Base-by-base conservation (phyloP, 2,888 invertebrate species). In the Cancer borealis region DNA sequence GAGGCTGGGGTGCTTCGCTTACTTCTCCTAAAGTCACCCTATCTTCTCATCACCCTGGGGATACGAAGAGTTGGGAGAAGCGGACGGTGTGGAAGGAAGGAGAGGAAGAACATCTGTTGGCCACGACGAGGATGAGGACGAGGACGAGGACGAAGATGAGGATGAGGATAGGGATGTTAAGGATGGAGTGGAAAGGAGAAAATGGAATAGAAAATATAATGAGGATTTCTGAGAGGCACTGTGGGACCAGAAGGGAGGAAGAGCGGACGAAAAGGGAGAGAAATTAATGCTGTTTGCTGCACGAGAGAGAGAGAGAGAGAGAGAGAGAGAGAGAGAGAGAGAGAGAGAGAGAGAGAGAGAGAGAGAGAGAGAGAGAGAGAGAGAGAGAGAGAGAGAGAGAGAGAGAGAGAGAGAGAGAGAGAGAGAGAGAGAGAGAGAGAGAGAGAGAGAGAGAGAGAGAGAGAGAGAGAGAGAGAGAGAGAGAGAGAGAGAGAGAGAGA, bases 251-350 rank as follows among this genome's bases (percentile, higher is more conserved):
- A 30, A 26, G 12, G 79, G 79, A 79, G 30, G 79, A 26, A 1
- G 30, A 6, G 5, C 6, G 79, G 79, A 79, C 79, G 79, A 30
- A 79, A 79, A 30, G 79, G 79, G 79, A 79, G 79, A 30, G 30
- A 30, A 79, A 66, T 66, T n/a, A 66, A 66, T n/a, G 66, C 66
- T 66, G 66, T 66, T 66, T 66, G 66, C 21, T 5, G 21, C 21
- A 5, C 5, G 3, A 21, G n/a, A 66, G 66, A 66, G 66, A 66
- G 66, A 21, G n/a, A 26, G 30, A 30, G 30, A 66, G 66, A 66
- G 66, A 66, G 66, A 66, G 66, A 66, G 66, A 66, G 66, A 66
- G n/a, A 66, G 66, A 66, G 66, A 66, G n/a, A 66, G n/a, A 66
- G n/a, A 66, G n/a, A 66, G 66, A 66, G 66, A 66, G n/a, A n/a